Evolutionary conservation across 2,888 invertebrate genomes (phyloP), one percentile per base, ranked within the genome.

Genomic region (Junonia oenone): DNA sequence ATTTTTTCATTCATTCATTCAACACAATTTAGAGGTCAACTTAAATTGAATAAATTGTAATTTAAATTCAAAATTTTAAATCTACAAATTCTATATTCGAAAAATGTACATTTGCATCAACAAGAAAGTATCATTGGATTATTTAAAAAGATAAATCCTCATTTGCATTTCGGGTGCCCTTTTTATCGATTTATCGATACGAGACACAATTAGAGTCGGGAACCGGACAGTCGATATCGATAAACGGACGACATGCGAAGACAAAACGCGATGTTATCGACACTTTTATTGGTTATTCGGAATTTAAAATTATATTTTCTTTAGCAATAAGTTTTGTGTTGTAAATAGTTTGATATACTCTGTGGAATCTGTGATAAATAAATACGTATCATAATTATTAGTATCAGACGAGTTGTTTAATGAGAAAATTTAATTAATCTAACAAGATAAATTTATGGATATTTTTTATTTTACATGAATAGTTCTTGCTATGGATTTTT

Each of bases 171-270:
- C 63, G 65, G 68, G 65, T 68, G 75, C 64, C 69, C 68, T 75
- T 75, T 75, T 78, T 62, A 68, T 73, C 77, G 83, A 80, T 84
- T 80, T 40, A 59, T 68, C 67, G 72, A 59, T 67, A 76, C 79
- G 80, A 83, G 86, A 85, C 81, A 84, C 85, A 88, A 88, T 88
- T 88, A 88, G 86, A 81, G 87, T 84, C 84, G 76, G 68, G 61
- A 66, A 70, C 76, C 81, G 80, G 80, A 76, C 76, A 78, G 61
- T 68, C 73, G 71, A 73, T 81, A 78, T 81, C 84, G 82, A 83
- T 84, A 80, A 81, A 73, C 46, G 46, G 17, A 35, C 74, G 82
- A 83, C 83, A 83, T 76, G 71, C 67, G 73, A 65, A 79, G 83
- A 86, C 85, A 85, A 85, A 85, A 85, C 81, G 79, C 81, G 85